phyloP scores from a whole-genome alignment of 2,797 vertebrate species.

The Neostethus bicornis region DNA sequence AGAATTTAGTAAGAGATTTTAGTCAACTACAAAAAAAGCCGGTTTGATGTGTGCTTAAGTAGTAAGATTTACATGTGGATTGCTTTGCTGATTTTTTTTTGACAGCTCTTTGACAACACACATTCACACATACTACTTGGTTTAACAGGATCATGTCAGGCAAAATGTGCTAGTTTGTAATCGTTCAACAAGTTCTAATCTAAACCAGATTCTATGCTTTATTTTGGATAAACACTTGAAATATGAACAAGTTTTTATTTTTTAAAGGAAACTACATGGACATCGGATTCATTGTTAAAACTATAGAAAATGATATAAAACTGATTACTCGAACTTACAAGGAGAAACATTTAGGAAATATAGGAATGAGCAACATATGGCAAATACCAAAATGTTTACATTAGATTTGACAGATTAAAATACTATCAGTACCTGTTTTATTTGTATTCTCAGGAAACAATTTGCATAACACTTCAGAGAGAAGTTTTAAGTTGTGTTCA shows the following conservation, averaged over 20 bases:
- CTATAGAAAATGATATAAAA: no score
- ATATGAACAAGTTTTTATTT: conserved; percentile 11
- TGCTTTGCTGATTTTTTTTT: conserved; percentile 39
- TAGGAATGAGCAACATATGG: conserved; percentile 5
- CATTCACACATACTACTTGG: conserved; percentile 16
- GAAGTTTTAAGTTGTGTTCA: no score
- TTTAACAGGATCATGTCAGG: conserved; percentile 12
- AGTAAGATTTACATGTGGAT: conserved; percentile 20
- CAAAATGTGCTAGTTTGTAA: no score
- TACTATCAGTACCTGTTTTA: not conserved
- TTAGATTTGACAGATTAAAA: not conserved
- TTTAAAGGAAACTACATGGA: conserved; percentile 3
- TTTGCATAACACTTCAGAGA: not conserved
- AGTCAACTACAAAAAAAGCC: conserved; percentile 27
- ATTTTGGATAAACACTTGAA: conserved; percentile 19
- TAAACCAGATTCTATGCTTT: conserved; percentile 25
- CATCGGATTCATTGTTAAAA: conserved; percentile 3
- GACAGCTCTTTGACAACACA: conserved; percentile 15
- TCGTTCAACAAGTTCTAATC: conserved; percentile 2
- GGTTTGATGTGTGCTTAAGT: conserved; percentile 31
- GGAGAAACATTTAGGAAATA: conserved; percentile 14
- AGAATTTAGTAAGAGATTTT: conserved; percentile 33
- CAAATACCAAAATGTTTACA: not conserved
- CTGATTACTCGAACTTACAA: no score
- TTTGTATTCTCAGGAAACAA: not conserved